A percentile compares a stretch with the other conserved stretches of the same genome.
Evolutionary conservation across 2,113 vertebrate genomes (phyloP).

Genomic region (Eubucco bourcierii): DNA sequence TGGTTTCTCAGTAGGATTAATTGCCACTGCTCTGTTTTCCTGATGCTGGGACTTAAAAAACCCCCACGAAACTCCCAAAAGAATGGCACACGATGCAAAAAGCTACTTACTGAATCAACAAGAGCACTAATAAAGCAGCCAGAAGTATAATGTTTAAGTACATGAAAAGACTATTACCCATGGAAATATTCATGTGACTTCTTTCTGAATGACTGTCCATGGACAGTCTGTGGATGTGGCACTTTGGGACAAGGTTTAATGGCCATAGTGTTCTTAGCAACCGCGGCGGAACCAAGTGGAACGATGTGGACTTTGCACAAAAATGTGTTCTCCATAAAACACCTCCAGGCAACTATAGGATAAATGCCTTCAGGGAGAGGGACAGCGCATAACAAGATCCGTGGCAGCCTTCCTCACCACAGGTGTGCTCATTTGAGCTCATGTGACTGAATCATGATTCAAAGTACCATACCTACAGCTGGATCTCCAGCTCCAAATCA

Average conservation of each 20-base stretch:
- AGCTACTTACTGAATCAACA: background rate
- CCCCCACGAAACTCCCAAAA: background rate
- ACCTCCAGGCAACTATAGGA: too few species aligned
- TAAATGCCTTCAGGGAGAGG: too few species aligned
- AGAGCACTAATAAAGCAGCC: background rate
- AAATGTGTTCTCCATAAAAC: too few species aligned
- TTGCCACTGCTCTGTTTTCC: background rate
- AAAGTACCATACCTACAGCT: background rate
- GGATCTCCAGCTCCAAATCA: background rate
- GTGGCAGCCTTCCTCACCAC: background rate
- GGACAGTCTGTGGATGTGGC: too few species aligned
- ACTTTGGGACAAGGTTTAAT: too few species aligned
- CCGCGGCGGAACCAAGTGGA: too few species aligned
- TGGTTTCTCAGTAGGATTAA: constrained; percentile 1
- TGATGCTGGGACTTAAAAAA: background rate
- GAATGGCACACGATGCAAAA: background rate
- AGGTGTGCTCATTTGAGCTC: background rate
- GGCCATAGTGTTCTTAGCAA: too few species aligned
- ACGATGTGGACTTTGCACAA: too few species aligned
- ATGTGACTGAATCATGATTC: background rate
- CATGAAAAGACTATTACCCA: background rate
- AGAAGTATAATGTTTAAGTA: background rate
- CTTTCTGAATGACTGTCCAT: background rate
- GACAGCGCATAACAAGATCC: background rate
- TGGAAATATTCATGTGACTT: background rate